phyloP scores from a whole-genome alignment of 2,113 vertebrate genomes.

The Perognathus longimembris region DNA sequence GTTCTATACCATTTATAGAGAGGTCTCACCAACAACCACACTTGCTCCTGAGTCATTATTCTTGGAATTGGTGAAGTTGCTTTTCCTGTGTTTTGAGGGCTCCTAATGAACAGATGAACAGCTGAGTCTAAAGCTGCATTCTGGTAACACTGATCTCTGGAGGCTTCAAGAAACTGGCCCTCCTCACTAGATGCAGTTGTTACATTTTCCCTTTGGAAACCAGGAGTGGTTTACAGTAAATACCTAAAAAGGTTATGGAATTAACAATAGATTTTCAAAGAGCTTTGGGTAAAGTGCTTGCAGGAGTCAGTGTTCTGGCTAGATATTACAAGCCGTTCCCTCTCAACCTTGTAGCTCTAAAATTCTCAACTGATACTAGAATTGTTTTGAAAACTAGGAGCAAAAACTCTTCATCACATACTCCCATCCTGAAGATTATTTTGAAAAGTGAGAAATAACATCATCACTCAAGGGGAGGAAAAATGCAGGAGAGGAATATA shows the following conservation, averaged over 20 bases:
- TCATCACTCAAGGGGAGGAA: not conserved
- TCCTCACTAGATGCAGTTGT: not conserved
- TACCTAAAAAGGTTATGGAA: not conserved
- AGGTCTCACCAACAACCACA: slow-evolving; percentile 67
- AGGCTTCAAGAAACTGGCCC: not conserved
- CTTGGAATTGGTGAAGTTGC: slow-evolving; percentile 56
- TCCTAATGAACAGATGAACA: slow-evolving; percentile 48
- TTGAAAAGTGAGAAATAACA: not conserved
- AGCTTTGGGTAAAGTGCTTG: not conserved
- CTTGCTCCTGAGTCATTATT: slow-evolving; percentile 62
- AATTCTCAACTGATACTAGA: not conserved
- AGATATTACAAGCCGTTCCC: not conserved
- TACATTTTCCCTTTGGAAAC: not conserved
- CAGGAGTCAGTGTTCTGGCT: not conserved
- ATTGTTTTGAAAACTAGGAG: not conserved
- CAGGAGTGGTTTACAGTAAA: not conserved
- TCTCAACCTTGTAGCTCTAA: not conserved
- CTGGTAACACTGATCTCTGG: not conserved
- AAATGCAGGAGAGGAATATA: not conserved
- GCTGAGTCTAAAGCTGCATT: not conserved
- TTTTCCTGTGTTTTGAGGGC: slow-evolving; percentile 42
- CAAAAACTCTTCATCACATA: not conserved
- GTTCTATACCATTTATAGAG: slow-evolving; percentile 61
- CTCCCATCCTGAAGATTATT: not conserved
- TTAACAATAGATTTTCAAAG: not conserved